Conservation (phyloP, 2,797 vertebrate species). For the Spinus olivaceus region DNA sequence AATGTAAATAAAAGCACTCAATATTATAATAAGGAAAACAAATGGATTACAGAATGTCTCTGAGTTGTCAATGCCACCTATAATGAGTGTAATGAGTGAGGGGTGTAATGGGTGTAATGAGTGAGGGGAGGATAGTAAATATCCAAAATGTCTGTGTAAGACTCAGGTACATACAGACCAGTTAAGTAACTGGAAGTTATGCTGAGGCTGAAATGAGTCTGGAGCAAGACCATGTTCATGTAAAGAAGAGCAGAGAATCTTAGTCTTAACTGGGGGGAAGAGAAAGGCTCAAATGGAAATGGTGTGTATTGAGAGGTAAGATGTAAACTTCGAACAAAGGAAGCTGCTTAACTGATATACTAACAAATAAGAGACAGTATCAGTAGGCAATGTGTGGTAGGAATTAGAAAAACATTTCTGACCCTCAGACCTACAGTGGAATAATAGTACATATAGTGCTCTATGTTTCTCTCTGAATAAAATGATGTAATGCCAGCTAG, state of each 20-base stretch:
- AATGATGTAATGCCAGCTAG: not conserved
- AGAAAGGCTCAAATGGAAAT: not conserved
- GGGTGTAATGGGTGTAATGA: too few species aligned
- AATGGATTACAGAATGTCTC: not conserved
- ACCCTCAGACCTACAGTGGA: accelerated
- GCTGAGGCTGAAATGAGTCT: not conserved
- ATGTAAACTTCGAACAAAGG: not conserved
- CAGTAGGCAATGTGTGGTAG: not conserved
- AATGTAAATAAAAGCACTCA: not conserved
- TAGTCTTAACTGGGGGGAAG: accelerated
- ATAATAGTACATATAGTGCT: not conserved
- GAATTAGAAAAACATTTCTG: not conserved
- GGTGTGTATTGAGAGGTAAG: not conserved
- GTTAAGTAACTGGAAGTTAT: not conserved
- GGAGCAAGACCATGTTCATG: not conserved
- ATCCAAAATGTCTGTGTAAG: not conserved
- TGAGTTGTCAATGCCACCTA: accelerated
- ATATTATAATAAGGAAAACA: not conserved
- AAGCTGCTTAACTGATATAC: not conserved
- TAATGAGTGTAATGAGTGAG: too few species aligned
- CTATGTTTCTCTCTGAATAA: not conserved
- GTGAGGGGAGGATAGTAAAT: not conserved
- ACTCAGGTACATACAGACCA: not conserved
- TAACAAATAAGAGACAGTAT: not conserved
- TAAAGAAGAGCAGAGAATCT: not conserved